Conservation (phyloP, 2,113 vertebrate genomes). For the Naja naja region DNA sequence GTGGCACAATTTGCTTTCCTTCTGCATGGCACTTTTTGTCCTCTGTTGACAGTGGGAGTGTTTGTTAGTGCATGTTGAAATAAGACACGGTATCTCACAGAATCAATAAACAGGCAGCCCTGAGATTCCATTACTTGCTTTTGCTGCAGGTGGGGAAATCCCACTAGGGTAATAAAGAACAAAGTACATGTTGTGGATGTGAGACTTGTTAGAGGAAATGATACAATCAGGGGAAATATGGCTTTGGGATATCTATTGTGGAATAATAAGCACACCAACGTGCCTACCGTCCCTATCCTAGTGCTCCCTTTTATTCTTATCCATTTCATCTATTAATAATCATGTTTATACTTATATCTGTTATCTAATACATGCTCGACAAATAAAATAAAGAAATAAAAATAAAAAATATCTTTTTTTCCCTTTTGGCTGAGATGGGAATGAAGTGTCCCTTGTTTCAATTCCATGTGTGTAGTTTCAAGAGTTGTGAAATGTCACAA, state of each 20-base stretch:
- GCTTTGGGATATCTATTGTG: not conserved
- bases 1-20: slow-evolving; percentile 20
- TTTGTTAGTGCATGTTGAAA: slow-evolving; percentile 30
- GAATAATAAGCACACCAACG: not conserved
- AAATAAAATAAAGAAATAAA: too few relatives aligned
- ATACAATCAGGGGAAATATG: slow-evolving; percentile 1
- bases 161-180: slow-evolving; percentile 1
- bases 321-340: too few relatives aligned
- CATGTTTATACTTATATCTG: too few relatives aligned
- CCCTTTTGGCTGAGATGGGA: not conserved
- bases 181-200: slow-evolving; percentile 35
- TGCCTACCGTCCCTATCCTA: too few relatives aligned
- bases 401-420: not conserved
- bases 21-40: not conserved
- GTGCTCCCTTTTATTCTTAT: too few relatives aligned
- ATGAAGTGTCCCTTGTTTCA: not conserved
- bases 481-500: not conserved
- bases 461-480: not conserved
- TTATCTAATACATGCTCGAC: too few relatives aligned
- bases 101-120: slow-evolving; percentile 37
- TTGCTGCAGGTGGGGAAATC: slow-evolving; percentile 27
- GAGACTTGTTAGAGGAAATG: slow-evolving; percentile 24
- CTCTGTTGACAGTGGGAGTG: slow-evolving; percentile 26
- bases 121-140: slow-evolving; percentile 31
- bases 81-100: slow-evolving; percentile 13